phyloP scores from a whole-genome alignment of 2,797 vertebrate genomes.

The Morus bassanus region DNA sequence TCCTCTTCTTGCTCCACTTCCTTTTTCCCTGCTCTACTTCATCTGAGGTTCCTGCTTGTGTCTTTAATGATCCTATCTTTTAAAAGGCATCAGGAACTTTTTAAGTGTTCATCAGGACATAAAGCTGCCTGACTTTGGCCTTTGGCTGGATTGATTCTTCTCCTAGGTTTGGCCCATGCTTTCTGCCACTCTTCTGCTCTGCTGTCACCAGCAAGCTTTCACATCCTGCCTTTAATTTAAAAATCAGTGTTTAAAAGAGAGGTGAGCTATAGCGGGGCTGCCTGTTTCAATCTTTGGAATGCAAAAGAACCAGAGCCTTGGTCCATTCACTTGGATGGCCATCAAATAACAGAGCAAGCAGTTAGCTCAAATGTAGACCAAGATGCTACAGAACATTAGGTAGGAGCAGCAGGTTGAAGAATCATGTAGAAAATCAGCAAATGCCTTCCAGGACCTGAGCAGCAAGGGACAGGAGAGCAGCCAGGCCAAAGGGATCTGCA shows the following conservation, averaged over 20 bases:
- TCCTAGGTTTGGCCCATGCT: not conserved
- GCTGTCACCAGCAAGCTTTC: not conserved
- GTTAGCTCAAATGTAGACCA: not conserved
- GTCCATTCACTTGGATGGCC: not conserved
- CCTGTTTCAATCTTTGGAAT: fast-evolving
- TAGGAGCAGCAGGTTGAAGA: not conserved
- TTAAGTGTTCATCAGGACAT: not conserved
- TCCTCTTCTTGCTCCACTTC: not conserved
- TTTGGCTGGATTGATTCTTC: not conserved
- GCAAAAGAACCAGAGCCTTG: not conserved
- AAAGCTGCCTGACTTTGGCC: not conserved
- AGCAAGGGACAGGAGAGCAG: not conserved
- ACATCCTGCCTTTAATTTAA: not conserved
- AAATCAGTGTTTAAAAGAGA: not conserved
- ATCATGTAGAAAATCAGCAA: not conserved
- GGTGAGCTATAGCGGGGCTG: not conserved
- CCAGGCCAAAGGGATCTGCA: not conserved
- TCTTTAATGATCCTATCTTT: not conserved
- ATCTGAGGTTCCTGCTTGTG: not conserved
- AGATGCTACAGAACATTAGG: not conserved
- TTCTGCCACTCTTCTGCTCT: not conserved
- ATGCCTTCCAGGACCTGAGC: too few species aligned
- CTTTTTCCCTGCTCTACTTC: not conserved
- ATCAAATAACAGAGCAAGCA: not conserved
- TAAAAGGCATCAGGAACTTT: not conserved